Base-by-base conservation (phyloP, 1,140 invertebrate species). In the Gyrodactylus salaris region DNA sequence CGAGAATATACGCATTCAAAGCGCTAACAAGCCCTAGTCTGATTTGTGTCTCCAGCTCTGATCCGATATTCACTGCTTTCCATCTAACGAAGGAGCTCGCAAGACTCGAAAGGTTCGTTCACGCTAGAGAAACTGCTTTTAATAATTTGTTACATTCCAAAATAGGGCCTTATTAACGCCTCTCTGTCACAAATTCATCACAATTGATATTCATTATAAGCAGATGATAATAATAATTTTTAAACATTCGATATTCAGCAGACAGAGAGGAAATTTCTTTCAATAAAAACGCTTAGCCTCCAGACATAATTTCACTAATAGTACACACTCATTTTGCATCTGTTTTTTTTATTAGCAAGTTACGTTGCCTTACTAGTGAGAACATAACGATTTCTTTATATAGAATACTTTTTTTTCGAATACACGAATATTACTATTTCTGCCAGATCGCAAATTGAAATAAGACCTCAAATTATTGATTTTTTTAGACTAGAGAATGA, bases 231-330 rank as follows among this genome's bases (percentile, higher is more conserved):
- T 69, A 22, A 69, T 68, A 19, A 19, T 19, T 68, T 16, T 68
- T 68, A 68, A 68, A 68, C 21, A 68, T 68, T n/a, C n/a, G n/a
- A n/a, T n/a, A n/a, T n/a, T n/a, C n/a, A n/a, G n/a, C n/a, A n/a
- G n/a, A n/a, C n/a, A n/a, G n/a, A n/a, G n/a, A n/a, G n/a, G n/a
- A n/a, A n/a, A n/a, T n/a, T n/a, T n/a, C n/a, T n/a, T 19, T 70
- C 16, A 19, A 70, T 20, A 70, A 20, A 21, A 68, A 68, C 34
- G 16, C 16, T 19, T 68, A 68, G 21, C 16, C 21, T 68, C 16
- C 34, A 16, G 34, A 68, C 34, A 91, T 81, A 86, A 87, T 76
- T 91, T 91, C 80, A 92, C 89, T 0, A 84, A 89, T 25, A 68
- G 21, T 19, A 19, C 21, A 16, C 21, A 16, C 34, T 19, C 16